Conservation (phyloP, 2,797 vertebrate genomes). For the Discoglossus pictus region DNA sequence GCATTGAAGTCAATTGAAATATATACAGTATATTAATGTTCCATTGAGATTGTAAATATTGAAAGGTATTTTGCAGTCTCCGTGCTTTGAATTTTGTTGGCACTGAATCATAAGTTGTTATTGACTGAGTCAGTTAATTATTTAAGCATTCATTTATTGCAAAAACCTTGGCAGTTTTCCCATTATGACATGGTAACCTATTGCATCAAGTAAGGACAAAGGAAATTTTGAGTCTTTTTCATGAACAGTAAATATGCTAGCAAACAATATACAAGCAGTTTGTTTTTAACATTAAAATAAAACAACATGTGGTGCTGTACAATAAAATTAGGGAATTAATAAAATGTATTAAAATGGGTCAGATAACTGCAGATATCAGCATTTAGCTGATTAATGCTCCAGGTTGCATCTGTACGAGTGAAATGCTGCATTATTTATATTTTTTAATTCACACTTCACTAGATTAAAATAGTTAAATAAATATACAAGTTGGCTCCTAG, state of each 20-base stretch:
- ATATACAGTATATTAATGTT: background rate
- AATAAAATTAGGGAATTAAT: too few species aligned
- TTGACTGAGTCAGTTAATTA: slow-evolving; percentile 26
- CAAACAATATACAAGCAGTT: background rate
- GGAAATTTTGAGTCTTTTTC: background rate
- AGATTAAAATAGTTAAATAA: too few species aligned
- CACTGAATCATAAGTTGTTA: slow-evolving; percentile 15
- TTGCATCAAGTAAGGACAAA: slow-evolving; percentile 2
- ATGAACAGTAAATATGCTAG: background rate
- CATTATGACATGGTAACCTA: background rate
- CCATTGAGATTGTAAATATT: slow-evolving; percentile 13
- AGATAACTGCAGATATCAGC: too few species aligned
- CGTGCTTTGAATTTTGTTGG: slow-evolving; percentile 3
- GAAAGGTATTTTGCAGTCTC: slow-evolving; percentile 11
- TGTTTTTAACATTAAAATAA: too few species aligned
- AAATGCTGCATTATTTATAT: too few species aligned
- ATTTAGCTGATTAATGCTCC: too few species aligned
- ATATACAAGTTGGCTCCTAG: too few species aligned
- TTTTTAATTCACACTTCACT: too few species aligned
- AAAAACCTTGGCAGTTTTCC: slow-evolving; percentile 24
- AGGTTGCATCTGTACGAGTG: too few species aligned
- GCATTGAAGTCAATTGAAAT: background rate
- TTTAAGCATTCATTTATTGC: slow-evolving; percentile 20
- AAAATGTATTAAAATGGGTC: too few species aligned
- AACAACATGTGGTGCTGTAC: too few species aligned